Evolutionary conservation across 2,888 invertebrate species (phyloP).

Genomic region (Zeuzera pyrina): DNA sequence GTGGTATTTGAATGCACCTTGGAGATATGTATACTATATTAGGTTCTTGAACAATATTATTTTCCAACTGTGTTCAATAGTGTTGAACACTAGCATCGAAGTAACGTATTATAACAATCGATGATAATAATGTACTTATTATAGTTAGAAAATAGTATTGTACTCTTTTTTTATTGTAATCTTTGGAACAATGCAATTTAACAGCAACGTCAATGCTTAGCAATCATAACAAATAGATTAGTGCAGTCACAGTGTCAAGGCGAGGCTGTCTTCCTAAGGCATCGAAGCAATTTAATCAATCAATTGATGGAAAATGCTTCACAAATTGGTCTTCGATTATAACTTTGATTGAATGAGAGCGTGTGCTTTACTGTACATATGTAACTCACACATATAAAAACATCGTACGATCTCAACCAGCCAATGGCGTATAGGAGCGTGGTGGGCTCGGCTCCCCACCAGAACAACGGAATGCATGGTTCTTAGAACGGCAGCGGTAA

Average conservation of each 20-base stretch:
- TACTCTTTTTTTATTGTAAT: too few relatives aligned
- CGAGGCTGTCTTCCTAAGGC: slow-evolving; percentile 51
- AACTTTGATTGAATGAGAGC: slow-evolving; percentile 39
- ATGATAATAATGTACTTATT: too few relatives aligned
- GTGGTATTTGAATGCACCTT: too few relatives aligned
- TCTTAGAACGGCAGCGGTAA: slow-evolving; percentile 63
- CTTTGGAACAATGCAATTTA: slow-evolving; percentile 11
- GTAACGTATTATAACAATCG: too few relatives aligned
- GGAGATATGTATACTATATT: too few relatives aligned
- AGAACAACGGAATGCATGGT: slow-evolving; percentile 53
- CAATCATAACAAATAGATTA: slow-evolving; percentile 32
- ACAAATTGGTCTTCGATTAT: slow-evolving; percentile 57
- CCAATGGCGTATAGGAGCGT: slow-evolving; percentile 47
- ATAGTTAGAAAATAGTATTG: too few relatives aligned
- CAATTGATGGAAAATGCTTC: slow-evolving; percentile 40
- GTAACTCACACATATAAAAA: slow-evolving; percentile 45
- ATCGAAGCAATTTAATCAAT: slow-evolving; percentile 55
- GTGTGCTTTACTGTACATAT: slow-evolving; percentile 33
- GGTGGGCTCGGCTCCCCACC: slow-evolving; percentile 70
- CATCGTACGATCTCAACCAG: slow-evolving; percentile 59
- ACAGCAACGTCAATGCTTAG: slow-evolving; percentile 19
- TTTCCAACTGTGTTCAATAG: too few relatives aligned
- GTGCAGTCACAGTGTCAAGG: slow-evolving; percentile 39
- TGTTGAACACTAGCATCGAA: too few relatives aligned
- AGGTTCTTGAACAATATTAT: too few relatives aligned